These are phyloP conservation scores for Stenolophus ochropezus DNA, from an alignment of 2,888 invertebrate species.

Conservation along the genomic window DNA sequence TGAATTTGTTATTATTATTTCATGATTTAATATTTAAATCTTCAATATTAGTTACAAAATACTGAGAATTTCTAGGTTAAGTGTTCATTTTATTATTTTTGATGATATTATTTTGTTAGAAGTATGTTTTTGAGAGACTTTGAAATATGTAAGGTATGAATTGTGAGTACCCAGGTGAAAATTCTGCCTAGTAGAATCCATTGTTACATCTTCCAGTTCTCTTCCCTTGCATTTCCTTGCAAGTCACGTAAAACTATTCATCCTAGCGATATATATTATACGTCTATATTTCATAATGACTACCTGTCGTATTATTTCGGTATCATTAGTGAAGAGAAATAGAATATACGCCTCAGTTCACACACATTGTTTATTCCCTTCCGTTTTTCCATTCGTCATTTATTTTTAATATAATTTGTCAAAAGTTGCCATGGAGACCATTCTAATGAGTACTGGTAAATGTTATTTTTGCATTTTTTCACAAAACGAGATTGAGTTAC, in stretches of 20 bases:
- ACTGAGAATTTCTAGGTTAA: too few species aligned
- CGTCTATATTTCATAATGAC: constrained; percentile 35
- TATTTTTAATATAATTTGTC: constrained; percentile 22
- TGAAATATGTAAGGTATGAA: too few species aligned
- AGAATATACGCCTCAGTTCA: constrained; percentile 30
- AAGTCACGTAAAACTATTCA: constrained; percentile 26
- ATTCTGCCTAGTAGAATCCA: not conserved
- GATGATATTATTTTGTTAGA: too few species aligned
- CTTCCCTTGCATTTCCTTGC: not conserved
- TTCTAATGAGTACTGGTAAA: not conserved
- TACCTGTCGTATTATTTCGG: constrained; percentile 19
- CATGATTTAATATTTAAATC: too few species aligned
- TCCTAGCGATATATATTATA: constrained; percentile 21
- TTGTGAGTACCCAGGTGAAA: too few species aligned
- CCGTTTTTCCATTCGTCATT: constrained; percentile 16
- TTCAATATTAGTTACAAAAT: too few species aligned
- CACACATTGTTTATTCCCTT: constrained; percentile 18
- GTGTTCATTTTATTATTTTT: too few species aligned
- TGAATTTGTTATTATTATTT: too few species aligned
- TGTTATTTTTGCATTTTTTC: too few species aligned
- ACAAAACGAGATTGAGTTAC: too few species aligned
- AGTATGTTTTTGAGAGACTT: too few species aligned
- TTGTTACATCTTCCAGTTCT: not conserved
- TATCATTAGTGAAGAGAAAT: constrained; percentile 27
- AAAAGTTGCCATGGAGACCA: not conserved